Evolutionary conservation across 2,797 vertebrate species (phyloP).

Genomic region (Antennarius maculatus): DNA sequence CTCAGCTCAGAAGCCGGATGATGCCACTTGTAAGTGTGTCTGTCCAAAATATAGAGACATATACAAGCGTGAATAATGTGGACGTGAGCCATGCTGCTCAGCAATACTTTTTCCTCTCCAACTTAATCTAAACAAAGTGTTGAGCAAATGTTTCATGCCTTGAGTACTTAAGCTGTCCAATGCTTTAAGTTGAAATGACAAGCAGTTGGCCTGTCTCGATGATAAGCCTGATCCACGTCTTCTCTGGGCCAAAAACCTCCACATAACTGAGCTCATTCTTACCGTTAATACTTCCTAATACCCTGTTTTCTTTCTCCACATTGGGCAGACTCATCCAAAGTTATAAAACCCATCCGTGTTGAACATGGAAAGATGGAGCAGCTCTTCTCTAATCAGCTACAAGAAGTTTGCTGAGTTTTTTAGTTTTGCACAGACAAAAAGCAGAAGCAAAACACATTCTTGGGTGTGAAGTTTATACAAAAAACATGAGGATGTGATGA

Average conservation of each 20-base stretch:
- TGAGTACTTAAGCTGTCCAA: conserved; percentile 44
- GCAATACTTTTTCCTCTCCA: conserved; percentile 30
- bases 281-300: conserved; percentile 63
- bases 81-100: conserved; percentile 48
- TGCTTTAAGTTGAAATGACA: conserved; percentile 64
- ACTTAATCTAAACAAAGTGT: conserved; percentile 63
- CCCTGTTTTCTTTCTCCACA: conserved; percentile 51
- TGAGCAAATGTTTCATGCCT: conserved; percentile 55
- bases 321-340: conserved; percentile 26
- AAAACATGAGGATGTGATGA: too few species aligned
- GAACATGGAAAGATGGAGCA: conserved; percentile 16
- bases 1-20: not conserved
- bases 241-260: conserved; percentile 44
- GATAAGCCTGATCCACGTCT: conserved; percentile 64
- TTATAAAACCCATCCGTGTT: conserved; percentile 4
- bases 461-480: not conserved
- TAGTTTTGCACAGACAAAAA: conserved; percentile 8
- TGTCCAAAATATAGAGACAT: conserved; percentile 28
- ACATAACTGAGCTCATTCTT: conserved; percentile 49
- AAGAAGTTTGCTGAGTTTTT: not conserved
- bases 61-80: conserved; percentile 47
- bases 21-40: conserved; percentile 9
- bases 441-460: not conserved
- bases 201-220: conserved; percentile 59
- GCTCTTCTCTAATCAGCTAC: conserved; percentile 12